phyloP scores from a whole-genome alignment of 2,888 invertebrate genomes.

The Agrotis ipsilon region DNA sequence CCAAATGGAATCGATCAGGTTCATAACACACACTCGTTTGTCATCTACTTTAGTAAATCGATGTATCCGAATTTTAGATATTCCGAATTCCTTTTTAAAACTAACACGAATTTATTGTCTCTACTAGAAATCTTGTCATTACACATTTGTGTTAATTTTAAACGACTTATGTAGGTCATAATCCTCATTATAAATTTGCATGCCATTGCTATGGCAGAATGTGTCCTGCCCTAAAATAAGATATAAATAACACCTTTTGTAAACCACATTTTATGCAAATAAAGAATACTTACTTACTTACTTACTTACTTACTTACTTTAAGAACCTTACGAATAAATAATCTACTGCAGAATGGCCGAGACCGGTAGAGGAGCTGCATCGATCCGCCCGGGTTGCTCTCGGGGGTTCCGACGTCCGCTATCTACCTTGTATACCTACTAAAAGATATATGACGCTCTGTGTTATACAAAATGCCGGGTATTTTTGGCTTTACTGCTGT shows the following conservation, averaged over 20 bases:
- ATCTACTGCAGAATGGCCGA: constrained; percentile 12
- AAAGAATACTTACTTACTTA: too few species aligned
- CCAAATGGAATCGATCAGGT: too few species aligned
- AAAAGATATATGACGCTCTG: constrained; percentile 11
- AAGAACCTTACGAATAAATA: constrained; percentile 30
- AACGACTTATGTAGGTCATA: too few species aligned
- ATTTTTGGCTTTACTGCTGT: not conserved
- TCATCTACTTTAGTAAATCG: not conserved
- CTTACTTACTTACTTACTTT: too few species aligned
- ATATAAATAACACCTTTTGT: too few species aligned
- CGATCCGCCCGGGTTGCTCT: constrained; percentile 81
- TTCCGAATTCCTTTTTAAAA: not conserved
- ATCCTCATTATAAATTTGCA: too few species aligned
- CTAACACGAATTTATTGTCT: not conserved
- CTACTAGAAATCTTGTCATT: not conserved
- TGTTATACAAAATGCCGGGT: not conserved
- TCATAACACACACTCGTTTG: too few species aligned
- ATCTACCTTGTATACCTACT: constrained; percentile 21
- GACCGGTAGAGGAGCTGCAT: constrained; percentile 72
- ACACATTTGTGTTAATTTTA: too few species aligned
- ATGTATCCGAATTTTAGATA: not conserved
- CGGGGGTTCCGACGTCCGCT: constrained; percentile 32
- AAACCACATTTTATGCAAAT: too few species aligned
- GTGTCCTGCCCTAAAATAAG: too few species aligned
- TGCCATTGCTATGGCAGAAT: too few species aligned